Conservation (phyloP, 2,797 vertebrate genomes). For the Lateolabrax maculatus region DNA sequence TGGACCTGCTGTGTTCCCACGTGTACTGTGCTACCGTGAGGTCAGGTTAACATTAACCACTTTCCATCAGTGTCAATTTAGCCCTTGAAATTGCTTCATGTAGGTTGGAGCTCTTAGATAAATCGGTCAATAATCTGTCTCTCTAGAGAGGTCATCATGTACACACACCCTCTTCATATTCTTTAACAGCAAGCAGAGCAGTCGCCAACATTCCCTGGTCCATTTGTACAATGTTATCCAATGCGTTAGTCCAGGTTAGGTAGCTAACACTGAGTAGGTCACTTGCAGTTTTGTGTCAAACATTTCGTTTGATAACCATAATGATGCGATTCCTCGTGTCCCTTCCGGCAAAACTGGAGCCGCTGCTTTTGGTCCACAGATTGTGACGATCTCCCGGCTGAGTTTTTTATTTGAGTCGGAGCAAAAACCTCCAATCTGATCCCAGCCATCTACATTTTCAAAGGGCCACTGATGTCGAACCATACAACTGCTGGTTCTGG, state of each 20-base stretch:
- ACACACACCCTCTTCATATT: slow-evolving; percentile 35
- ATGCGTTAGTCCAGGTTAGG: slow-evolving; percentile 51
- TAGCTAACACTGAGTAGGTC: slow-evolving; percentile 45
- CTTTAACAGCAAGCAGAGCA: slow-evolving; percentile 32
- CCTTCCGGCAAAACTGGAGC: slow-evolving; percentile 30
- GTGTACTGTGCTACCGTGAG: slow-evolving; percentile 5
- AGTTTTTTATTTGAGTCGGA: slow-evolving; percentile 32
- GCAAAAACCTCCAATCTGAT: slow-evolving; percentile 16
- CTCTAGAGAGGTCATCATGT: slow-evolving; percentile 10
- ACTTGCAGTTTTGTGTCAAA: slow-evolving; percentile 31
- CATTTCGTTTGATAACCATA: slow-evolving; percentile 35
- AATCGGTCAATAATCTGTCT: slow-evolving; percentile 30
- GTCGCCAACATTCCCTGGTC: slow-evolving; percentile 44
- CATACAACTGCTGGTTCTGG: slow-evolving; percentile 44
- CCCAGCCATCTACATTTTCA: slow-evolving; percentile 9
- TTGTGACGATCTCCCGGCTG: slow-evolving; percentile 11
- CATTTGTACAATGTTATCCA: slow-evolving; percentile 40
- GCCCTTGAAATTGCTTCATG: slow-evolving; percentile 61
- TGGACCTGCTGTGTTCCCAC: slow-evolving; percentile 1
- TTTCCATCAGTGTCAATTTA: slow-evolving; percentile 44
- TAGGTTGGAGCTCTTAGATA: slow-evolving; percentile 39
- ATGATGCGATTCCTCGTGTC: slow-evolving; percentile 26
- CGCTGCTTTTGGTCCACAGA: slow-evolving; percentile 36
- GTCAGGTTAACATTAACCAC: slow-evolving; percentile 30
- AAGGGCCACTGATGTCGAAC: slow-evolving; percentile 41